Evolutionary conservation across 2,797 vertebrate species (phyloP), one percentile per base, ranked within the genome.

Genomic region (Australoheros facetus): DNA sequence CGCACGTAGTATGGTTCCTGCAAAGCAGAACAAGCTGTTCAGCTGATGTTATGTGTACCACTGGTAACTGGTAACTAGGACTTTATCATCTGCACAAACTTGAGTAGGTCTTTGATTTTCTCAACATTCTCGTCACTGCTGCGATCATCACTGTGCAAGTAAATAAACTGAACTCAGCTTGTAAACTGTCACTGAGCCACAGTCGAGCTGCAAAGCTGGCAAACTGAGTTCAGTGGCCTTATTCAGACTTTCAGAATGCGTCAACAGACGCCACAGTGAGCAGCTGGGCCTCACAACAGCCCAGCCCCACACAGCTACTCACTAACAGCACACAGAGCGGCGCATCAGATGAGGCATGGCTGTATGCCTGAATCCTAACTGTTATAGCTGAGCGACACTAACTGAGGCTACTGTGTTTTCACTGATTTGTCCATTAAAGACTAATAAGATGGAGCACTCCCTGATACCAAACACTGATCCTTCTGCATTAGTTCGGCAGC

Each of bases 1-100:
- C 98, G 96, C 55, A 99, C 96, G 0, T 98, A 98, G 89, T 97
- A 98, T 0, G 98, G 97, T 87, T 97, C 97, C 98, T 98, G 83
- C 3, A 75, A 76, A 69, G 76, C 2, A 75, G 59, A 34, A 53
- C n/a, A 78, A 5, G 37, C 26, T 21, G 21, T 30, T 54, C 58
- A 54, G 45, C n/a, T 23, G 72, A 7, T 13, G 45, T n/a, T 1
- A 19, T n/a, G 26, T 51, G 30, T 5, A 69, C 51, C 62, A 66
- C 17, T 48, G 42, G 62, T 28, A 42, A 51, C 21, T 17, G 26
- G 42, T 23, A 30, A 37, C 0, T 48, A 62, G 2, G 11, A 28
- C 7, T 86, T 84, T 77, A 59, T 74, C 78, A 77, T 60, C 80
- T 85, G 84, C 48, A 76, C 56, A 76, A 76, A 82, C 66, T 56